Percentiles rank a stretch among this genome's conserved stretches.
Evolutionary conservation across 1,140 invertebrate species (phyloP).

Genomic region (Aphidius ervi): DNA sequence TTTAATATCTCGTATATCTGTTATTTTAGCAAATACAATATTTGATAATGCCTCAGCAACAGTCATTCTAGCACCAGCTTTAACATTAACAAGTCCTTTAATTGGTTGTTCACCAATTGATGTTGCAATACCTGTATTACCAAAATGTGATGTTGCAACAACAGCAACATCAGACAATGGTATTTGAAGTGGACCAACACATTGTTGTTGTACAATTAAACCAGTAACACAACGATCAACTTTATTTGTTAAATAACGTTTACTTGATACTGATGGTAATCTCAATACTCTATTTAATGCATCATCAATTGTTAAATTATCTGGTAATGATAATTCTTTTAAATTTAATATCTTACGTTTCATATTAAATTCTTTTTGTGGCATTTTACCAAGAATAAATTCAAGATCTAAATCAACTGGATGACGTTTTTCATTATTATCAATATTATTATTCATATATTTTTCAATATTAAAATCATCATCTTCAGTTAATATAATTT

Average conservation of each 20-base stretch:
- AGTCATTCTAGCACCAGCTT: slow-evolving; percentile 85
- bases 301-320: slow-evolving; percentile 56
- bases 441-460: slow-evolving; percentile 37
- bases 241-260: slow-evolving; percentile 91
- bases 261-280: slow-evolving; percentile 88
- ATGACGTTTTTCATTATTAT: slow-evolving; percentile 44
- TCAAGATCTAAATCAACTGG: slow-evolving; percentile 87
- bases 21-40: slow-evolving; percentile 88
- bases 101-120: slow-evolving; percentile 96
- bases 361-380: slow-evolving; percentile 65
- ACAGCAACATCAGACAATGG: slow-evolving; percentile 93
- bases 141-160: slow-evolving; percentile 77
- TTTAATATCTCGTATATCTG: slow-evolving; percentile 83
- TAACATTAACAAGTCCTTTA: slow-evolving; percentile 80
- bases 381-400: slow-evolving; percentile 85
- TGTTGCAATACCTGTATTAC: slow-evolving; percentile 78
- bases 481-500: slow-evolving; percentile 71
- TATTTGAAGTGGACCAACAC: slow-evolving; percentile 92
- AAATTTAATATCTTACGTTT: slow-evolving; percentile 39
- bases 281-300: slow-evolving; percentile 79
- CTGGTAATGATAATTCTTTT: slow-evolving; percentile 55
- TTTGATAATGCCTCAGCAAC: slow-evolving; percentile 94
- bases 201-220: slow-evolving; percentile 93
- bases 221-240: slow-evolving; percentile 97
- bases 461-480: slow-evolving; percentile 42